Percentiles rank a stretch among this genome's conserved stretches.
Conservation (phyloP, 1,140 invertebrate species). For the Ptiloglossa arizonensis region DNA sequence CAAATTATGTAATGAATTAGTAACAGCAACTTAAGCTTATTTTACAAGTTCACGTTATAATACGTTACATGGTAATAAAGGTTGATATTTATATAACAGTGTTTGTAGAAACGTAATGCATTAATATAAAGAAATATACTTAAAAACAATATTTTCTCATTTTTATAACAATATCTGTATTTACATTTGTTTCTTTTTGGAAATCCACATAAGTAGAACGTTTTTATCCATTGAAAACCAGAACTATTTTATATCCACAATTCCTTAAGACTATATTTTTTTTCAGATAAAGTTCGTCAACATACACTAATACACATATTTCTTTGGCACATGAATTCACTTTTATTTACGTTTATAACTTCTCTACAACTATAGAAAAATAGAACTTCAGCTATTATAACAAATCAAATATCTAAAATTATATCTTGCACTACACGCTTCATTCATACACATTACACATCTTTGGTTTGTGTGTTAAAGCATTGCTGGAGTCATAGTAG, state of each 20-base stretch:
- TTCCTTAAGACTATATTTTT: not conserved
- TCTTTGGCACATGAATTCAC: conserved; percentile 82
- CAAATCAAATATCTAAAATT: conserved; percentile 66
- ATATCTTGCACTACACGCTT: conserved; percentile 33
- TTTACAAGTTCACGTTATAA: no score
- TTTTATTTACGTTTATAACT: conserved; percentile 58
- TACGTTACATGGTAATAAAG: no score
- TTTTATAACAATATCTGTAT: not conserved
- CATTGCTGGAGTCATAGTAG: not conserved
- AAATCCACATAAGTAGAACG: not conserved
- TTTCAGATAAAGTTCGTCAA: conserved; percentile 27
- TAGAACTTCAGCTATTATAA: conserved; percentile 44
- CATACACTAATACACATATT: conserved; percentile 59
- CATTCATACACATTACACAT: conserved; percentile 43
- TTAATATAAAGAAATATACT: not conserved
- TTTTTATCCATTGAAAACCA: not conserved
- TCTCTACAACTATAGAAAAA: conserved; percentile 51
- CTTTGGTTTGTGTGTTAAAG: conserved; percentile 11
- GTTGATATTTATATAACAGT: no score
- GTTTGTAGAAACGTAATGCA: not conserved
- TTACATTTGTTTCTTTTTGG: not conserved
- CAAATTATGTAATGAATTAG: no score
- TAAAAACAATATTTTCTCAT: conserved; percentile 15
- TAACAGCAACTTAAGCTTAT: no score
- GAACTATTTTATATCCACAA: not conserved